phyloP scores from a whole-genome alignment of 2,888 invertebrate genomes.

The Neoascia interrupta region DNA sequence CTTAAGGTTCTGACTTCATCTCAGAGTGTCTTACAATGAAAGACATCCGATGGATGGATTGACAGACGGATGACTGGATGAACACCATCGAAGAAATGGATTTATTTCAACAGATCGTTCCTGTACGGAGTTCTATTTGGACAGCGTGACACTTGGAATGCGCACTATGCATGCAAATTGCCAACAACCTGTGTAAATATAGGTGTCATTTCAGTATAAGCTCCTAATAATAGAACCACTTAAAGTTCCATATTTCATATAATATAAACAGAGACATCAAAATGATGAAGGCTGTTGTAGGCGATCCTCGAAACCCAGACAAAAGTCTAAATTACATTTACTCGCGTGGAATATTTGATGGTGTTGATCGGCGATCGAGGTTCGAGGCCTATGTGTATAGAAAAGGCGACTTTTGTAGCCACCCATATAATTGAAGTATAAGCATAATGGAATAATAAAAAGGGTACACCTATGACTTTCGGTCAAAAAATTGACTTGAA shows the following conservation, averaged over 20 bases:
- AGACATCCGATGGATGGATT: slow-evolving; percentile 60
- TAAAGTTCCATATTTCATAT: slow-evolving; percentile 59
- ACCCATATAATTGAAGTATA: slow-evolving; percentile 39
- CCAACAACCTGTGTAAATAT: slow-evolving; percentile 48
- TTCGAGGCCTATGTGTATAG: background rate
- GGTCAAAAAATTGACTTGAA: slow-evolving; percentile 38
- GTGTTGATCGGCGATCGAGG: background rate
- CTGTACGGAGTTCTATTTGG: slow-evolving; percentile 63
- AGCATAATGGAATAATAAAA: slow-evolving; percentile 37
- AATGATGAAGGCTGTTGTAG: background rate
- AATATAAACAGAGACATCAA: slow-evolving; percentile 39
- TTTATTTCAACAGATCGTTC: slow-evolving; percentile 62
- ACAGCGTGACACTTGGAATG: slow-evolving; percentile 59
- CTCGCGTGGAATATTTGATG: slow-evolving; percentile 47
- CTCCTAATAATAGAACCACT: slow-evolving; percentile 62
- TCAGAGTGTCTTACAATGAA: too few relatives aligned
- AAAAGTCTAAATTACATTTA: slow-evolving; percentile 59
- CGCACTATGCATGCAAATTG: slow-evolving; percentile 49
- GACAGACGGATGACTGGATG: slow-evolving; percentile 59
- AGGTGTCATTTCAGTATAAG: slow-evolving; percentile 47
- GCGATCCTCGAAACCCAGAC: slow-evolving; percentile 48
- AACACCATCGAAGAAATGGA: slow-evolving; percentile 51
- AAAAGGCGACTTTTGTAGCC: background rate
- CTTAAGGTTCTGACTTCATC: too few relatives aligned
- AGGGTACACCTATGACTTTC: slow-evolving; percentile 38